Base-by-base conservation (phyloP, 2,888 invertebrate genomes). In the Rhodophaea formosa region DNA sequence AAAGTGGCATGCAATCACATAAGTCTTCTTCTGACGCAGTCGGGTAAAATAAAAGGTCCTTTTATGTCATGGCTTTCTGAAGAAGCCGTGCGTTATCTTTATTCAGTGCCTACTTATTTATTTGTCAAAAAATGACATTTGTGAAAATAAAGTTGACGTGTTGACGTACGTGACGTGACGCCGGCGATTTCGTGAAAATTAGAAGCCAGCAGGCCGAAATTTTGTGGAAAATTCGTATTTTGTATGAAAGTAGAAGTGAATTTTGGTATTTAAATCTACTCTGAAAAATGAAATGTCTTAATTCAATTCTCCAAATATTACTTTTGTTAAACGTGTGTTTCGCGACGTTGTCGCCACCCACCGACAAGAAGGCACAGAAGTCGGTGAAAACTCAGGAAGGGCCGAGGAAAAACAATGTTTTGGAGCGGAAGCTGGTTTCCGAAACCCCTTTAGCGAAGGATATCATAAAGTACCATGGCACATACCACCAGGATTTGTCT, bases 401-500 rank as follows among this genome's bases (percentile, higher is more conserved):
- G 6, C 93, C 94, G 0, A 86, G 93, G 29, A 90, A 92, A 63
- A 89, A 92, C 60, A 93, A 93, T 80, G 96, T 97, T 32, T 92
- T 94, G 64, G 94, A 95, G 61, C 91, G 95, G 68, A 93, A 93
- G 69, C 87, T 97, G 61, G 94, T 97, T 0, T 91, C 92, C 3
- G 93, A 94, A 77, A 92, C 93, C 46, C 94, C 95, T 7, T 91
- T 93, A 61, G 92, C 93, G 6, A 94, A 93, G 71, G 96, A 97
- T 72, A 96, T 98, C 58, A 76, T 97, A 51, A 92, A 93, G 60
- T 95, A 97, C 76, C 93, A 96, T 75, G 93, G 94, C 53, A 93
- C 94, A 0, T 97, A 96, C 81, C 94, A 94, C 74, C 94, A 94
- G 70, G 93, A 96, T 56, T 94, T 95, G 3, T 85, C 92, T 12